A percentile compares a stretch with the other conserved stretches of the same genome.
These are phyloP conservation scores for Prunella strophiata DNA, from an alignment of 2,797 vertebrate species.

Conservation along the genomic window DNA sequence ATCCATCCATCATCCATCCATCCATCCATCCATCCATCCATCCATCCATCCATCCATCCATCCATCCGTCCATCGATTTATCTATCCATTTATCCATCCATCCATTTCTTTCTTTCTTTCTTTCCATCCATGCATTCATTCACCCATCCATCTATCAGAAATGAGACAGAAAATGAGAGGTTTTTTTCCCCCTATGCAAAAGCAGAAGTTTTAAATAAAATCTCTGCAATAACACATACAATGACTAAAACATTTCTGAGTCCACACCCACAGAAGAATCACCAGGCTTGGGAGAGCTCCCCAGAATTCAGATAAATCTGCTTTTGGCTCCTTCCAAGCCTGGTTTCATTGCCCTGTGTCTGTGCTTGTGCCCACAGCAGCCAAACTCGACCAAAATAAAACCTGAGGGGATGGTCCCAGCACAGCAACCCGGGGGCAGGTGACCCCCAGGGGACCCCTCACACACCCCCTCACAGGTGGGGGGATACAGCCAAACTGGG, in stretches of 20 bases:
- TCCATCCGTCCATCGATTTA: accelerated
- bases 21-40: not conserved
- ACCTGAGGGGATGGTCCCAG: accelerated
- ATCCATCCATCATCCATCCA: not conserved
- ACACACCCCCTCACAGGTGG: accelerated
- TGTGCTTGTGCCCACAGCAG: not conserved
- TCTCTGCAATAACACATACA: slow-evolving; percentile 46
- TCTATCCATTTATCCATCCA: accelerated
- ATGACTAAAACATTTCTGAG: slow-evolving; percentile 42
- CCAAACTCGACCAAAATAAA: not conserved
- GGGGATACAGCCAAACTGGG: not conserved
- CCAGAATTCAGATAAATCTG: not conserved
- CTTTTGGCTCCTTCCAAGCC: not conserved
- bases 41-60: accelerated
- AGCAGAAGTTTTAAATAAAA: slow-evolving; percentile 40
- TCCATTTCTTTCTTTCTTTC: too few species aligned
- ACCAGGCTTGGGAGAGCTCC: not conserved
- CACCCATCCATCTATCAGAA: not conserved
- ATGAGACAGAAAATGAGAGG: not conserved
- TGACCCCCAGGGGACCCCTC: not conserved
- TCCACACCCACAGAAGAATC: slow-evolving; percentile 51
- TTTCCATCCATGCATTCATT: not conserved
- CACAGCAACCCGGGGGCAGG: accelerated
- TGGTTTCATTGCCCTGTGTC: not conserved
- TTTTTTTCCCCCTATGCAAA: not conserved